These are phyloP conservation scores for Rhamnusium bicolor DNA, from an alignment of 2,888 invertebrate species.

Conservation along the genomic window DNA sequence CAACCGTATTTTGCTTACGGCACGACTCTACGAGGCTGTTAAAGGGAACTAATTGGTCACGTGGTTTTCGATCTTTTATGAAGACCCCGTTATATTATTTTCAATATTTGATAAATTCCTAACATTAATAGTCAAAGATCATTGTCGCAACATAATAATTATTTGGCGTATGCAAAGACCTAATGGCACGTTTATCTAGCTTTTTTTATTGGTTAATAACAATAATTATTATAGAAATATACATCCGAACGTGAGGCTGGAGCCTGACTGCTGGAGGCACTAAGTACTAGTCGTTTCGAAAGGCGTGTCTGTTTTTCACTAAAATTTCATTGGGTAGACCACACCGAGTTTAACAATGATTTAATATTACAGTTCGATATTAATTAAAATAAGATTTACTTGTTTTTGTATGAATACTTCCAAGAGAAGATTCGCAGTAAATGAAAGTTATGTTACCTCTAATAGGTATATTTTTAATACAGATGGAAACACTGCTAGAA, in stretches of 20 bases:
- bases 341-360: not conserved
- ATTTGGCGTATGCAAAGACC: not conserved
- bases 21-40: too few species aligned
- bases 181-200: slow-evolving; percentile 10
- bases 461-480: too few species aligned
- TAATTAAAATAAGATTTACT: too few species aligned
- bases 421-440: too few species aligned
- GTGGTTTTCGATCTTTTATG: too few species aligned
- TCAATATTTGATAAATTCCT: not conserved
- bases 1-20: too few species aligned
- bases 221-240: slow-evolving; percentile 8
- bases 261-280: not conserved
- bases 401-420: too few species aligned
- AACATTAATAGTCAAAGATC: slow-evolving; percentile 12
- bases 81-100: too few species aligned
- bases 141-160: slow-evolving; percentile 1
- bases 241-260: not conserved
- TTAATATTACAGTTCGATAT: too few species aligned
- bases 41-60: too few species aligned
- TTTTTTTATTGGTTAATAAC: slow-evolving; percentile 7
- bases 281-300: not conserved
- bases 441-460: too few species aligned
- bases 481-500: too few species aligned
- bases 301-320: not conserved
- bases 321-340: not conserved